These are phyloP conservation scores for Rhadinocentrus ornatus DNA, from an alignment of 2,797 vertebrate genomes.

Conservation along the genomic window DNA sequence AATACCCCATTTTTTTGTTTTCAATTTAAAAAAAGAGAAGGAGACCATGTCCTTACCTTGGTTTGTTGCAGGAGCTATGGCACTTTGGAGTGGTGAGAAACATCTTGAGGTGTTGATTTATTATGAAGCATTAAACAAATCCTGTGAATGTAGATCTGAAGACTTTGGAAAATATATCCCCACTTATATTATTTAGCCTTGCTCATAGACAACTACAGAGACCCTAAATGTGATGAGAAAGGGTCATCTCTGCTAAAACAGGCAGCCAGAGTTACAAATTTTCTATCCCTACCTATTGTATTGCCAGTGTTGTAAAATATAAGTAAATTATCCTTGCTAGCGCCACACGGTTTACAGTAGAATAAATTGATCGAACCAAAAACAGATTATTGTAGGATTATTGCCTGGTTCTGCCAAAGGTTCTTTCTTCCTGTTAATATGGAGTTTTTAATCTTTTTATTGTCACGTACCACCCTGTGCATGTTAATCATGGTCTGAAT, in stretches of 20 bases:
- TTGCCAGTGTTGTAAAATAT: not conserved
- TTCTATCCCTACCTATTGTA: not conserved
- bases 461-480: no score
- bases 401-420: no score
- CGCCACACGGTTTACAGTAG: no score
- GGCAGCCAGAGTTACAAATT: not conserved
- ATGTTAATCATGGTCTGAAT: no score
- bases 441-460: no score
- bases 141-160: constrained; percentile 43
- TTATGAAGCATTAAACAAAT: constrained; percentile 19
- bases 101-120: constrained; percentile 40
- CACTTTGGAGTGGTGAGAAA: constrained; percentile 36
- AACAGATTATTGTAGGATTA: no score
- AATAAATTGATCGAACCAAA: no score
- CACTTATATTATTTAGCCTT: not conserved
- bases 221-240: not conserved
- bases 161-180: constrained; percentile 20
- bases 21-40: not conserved
- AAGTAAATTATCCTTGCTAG: no score
- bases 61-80: constrained; percentile 21
- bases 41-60: constrained; percentile 67
- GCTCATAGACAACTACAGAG: not conserved
- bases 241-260: not conserved
- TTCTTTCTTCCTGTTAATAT: no score
- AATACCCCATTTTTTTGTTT: not conserved